These are phyloP conservation scores for Propithecus perrieri DNA, from an alignment of 2,797 vertebrate species.

Conservation along the genomic window DNA sequence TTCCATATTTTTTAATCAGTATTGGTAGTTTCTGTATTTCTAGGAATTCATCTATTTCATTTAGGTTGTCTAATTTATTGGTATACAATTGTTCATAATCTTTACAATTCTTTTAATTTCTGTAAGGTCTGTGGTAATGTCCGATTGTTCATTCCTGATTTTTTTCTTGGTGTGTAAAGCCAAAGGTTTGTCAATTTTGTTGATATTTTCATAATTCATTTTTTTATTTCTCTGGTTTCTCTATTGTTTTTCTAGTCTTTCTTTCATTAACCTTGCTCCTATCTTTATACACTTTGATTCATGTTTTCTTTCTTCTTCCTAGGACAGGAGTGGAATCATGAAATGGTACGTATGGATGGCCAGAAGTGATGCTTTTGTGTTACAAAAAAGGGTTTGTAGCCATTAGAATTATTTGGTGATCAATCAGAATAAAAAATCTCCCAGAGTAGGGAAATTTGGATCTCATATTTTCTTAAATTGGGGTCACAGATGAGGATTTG, in stretches of 20 bases:
- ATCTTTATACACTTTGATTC: not conserved
- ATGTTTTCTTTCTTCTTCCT: conserved; percentile 28
- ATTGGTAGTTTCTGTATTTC: not conserved
- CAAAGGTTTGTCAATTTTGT: not conserved
- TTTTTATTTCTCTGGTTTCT: not conserved
- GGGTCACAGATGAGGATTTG: not conserved
- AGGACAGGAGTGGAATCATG: conserved; percentile 70
- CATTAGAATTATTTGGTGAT: not conserved
- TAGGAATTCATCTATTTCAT: not conserved
- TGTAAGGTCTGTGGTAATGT: not conserved
- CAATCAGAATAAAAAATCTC: not conserved
- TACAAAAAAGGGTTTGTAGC: not conserved
- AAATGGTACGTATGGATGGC: conserved; percentile 62
- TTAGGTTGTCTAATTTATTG: not conserved
- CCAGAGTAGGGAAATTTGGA: not conserved
- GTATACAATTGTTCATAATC: not conserved
- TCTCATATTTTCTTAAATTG: not conserved
- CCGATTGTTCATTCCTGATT: not conserved
- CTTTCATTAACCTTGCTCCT: not conserved
- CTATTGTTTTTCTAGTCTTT: not conserved
- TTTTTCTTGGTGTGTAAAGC: not conserved
- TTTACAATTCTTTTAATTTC: not conserved
- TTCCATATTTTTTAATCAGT: not conserved
- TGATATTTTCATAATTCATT: conserved; percentile 3
- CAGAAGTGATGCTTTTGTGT: not conserved